A percentile compares a stretch with the other conserved stretches of the same genome.
phyloP scores from a whole-genome alignment of 2,797 vertebrate genomes.

The Chanos chanos region DNA sequence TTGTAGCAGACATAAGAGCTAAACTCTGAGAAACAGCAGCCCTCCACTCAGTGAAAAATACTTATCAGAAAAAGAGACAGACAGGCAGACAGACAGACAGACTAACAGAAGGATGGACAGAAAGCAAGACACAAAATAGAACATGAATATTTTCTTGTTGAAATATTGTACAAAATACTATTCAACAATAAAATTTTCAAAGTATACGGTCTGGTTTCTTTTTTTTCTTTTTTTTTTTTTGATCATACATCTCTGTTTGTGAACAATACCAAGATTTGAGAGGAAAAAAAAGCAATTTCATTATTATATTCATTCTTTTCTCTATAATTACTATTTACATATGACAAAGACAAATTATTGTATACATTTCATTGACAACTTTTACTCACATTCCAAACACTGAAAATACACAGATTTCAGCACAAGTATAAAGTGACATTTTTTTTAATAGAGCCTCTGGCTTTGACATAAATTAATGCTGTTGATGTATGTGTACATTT shows the following conservation, averaged over 20 bases:
- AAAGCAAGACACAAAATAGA: conserved; percentile 25
- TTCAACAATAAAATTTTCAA: conserved; percentile 78
- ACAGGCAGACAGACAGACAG: conserved; percentile 45
- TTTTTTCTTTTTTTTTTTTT: conserved; percentile 36
- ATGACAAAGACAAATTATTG: not conserved
- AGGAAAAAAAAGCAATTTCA: conserved; percentile 15
- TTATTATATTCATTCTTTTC: too few species aligned
- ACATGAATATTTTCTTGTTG: conserved; percentile 62
- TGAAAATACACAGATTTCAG: too few species aligned
- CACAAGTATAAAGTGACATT: too few species aligned
- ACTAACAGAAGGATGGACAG: conserved; percentile 46
- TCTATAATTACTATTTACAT: too few species aligned
- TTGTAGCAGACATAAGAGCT: too few species aligned
- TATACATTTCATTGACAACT: too few species aligned
- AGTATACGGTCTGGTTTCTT: conserved; percentile 46
- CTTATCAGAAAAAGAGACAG: conserved; percentile 45
- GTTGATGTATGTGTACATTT: too few species aligned
- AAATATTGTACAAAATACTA: conserved; percentile 75
- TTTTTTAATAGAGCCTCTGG: too few species aligned
- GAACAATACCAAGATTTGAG: conserved; percentile 7
- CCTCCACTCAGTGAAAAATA: conserved; percentile 11
- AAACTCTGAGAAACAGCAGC: too few species aligned
- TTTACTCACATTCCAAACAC: too few species aligned
- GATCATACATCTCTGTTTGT: conserved; percentile 27
- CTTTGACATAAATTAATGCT: too few species aligned